Percentiles rank a stretch among this genome's conserved stretches.
Conservation (phyloP, 2,113 vertebrate genomes). For the Trochalopteron elliotii region DNA sequence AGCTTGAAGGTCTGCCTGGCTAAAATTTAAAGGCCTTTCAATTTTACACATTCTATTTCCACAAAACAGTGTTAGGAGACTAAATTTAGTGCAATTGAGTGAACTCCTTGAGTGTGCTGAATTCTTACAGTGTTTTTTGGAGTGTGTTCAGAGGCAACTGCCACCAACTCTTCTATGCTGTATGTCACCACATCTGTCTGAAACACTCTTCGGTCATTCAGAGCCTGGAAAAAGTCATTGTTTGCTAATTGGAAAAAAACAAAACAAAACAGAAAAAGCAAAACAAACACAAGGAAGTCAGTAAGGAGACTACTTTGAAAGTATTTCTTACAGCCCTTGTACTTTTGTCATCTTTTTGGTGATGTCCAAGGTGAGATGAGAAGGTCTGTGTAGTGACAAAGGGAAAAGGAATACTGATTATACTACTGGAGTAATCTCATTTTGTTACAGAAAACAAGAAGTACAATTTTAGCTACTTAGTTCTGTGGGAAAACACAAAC, state of each 20-base stretch:
- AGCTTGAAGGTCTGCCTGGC: neutral
- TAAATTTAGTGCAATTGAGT: neutral
- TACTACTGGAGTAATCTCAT: neutral
- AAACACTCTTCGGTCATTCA: constrained; percentile 72
- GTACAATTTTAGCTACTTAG: neutral
- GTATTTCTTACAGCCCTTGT: constrained; percentile 44
- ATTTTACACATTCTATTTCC: neutral
- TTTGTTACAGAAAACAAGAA: neutral
- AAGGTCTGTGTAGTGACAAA: constrained; percentile 44
- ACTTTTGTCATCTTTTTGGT: constrained; percentile 54
- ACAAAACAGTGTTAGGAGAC: neutral
- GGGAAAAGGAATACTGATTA: constrained; percentile 37
- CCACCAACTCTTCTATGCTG: constrained; percentile 81
- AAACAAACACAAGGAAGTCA: constrained; percentile 46
- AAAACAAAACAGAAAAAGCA: constrained; percentile 30
- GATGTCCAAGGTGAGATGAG: constrained; percentile 31
- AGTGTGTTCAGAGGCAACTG: constrained; percentile 82
- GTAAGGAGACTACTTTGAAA: constrained; percentile 29
- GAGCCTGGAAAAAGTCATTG: constrained; percentile 85
- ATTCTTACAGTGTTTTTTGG: constrained; percentile 87
- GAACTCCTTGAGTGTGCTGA: neutral
- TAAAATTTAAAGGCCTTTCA: neutral
- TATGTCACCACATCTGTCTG: constrained; percentile 69
- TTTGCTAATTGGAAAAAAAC: constrained; percentile 75
- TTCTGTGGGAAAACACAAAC: neutral